Evolutionary conservation across 92 coral and sea anemone species (phyloP).

Genomic region (Porites rus): DNA sequence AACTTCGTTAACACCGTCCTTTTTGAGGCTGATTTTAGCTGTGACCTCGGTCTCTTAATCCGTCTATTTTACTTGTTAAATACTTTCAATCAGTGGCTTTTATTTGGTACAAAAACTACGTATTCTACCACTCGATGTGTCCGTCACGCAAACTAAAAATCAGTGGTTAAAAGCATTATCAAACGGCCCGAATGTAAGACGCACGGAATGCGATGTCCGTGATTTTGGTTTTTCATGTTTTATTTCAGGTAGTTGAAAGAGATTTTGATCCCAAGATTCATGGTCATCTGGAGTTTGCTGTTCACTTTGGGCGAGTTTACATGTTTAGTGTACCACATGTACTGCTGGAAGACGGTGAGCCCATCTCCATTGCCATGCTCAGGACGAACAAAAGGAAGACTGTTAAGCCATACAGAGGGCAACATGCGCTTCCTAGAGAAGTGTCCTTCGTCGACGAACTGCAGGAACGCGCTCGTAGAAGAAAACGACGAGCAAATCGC

Average conservation of each 20-base stretch:
- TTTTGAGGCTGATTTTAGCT: too few species aligned
- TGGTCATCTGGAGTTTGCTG: conserved; percentile 84
- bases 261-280: conserved; percentile 83
- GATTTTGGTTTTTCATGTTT: too few species aligned
- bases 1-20: too few species aligned
- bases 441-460: not conserved
- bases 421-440: not conserved
- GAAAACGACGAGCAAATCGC: conserved; percentile 15
- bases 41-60: too few species aligned
- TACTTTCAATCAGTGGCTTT: too few species aligned
- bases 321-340: conserved; percentile 87
- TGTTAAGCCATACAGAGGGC: not conserved
- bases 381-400: conserved; percentile 58
- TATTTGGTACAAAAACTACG: too few species aligned
- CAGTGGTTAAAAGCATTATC: too few species aligned
- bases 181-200: too few species aligned
- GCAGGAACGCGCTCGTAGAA: conserved; percentile 12
- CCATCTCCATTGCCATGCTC: conserved; percentile 83
- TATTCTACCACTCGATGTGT: too few species aligned
- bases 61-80: too few species aligned
- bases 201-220: too few species aligned
- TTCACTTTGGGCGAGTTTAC: conserved; percentile 95
- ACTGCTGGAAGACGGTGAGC: conserved; percentile 88
- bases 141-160: too few species aligned
- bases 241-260: conserved; percentile 60